Conservation (phyloP, 2,888 invertebrate genomes). For the Zootermopsis nevadensis region DNA sequence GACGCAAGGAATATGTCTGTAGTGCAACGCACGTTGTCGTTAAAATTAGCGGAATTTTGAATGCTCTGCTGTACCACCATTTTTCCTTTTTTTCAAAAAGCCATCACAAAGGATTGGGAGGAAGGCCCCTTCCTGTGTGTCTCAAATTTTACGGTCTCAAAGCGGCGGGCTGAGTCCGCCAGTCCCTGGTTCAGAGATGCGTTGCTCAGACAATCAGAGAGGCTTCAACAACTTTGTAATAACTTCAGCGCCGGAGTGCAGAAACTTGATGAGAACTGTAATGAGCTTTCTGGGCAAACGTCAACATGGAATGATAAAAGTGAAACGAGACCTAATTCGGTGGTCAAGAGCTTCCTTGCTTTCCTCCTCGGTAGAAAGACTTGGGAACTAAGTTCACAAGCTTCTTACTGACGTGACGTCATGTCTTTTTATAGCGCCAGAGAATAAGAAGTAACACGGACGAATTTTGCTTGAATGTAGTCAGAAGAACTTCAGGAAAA, state of each 20-base stretch:
- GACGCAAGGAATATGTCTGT: no score
- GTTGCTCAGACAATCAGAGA: slow-evolving; percentile 5
- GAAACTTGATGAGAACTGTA: slow-evolving; percentile 13
- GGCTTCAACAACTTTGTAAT: slow-evolving; percentile 10
- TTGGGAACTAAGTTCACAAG: not conserved
- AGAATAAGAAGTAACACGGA: not conserved
- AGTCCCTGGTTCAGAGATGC: not conserved
- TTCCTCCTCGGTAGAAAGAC: not conserved
- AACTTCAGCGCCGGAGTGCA: slow-evolving; percentile 1
- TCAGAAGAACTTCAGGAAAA: not conserved
- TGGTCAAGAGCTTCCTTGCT: not conserved
- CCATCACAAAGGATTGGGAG: not conserved
- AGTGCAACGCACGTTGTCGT: no score
- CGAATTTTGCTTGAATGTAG: not conserved
- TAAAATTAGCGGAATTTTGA: no score
- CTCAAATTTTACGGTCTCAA: not conserved
- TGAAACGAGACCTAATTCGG: not conserved
- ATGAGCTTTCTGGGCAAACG: slow-evolving; percentile 1
- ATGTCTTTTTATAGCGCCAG: not conserved
- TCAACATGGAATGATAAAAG: not conserved
- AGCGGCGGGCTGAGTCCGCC: not conserved
- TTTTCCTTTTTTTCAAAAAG: not conserved
- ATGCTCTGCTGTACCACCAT: no score
- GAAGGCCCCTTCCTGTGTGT: not conserved
- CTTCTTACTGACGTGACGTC: not conserved